Evolutionary conservation across 2,888 invertebrate genomes (phyloP), one percentile per base, ranked within the genome.

Genomic region (Dusona sp.): DNA sequence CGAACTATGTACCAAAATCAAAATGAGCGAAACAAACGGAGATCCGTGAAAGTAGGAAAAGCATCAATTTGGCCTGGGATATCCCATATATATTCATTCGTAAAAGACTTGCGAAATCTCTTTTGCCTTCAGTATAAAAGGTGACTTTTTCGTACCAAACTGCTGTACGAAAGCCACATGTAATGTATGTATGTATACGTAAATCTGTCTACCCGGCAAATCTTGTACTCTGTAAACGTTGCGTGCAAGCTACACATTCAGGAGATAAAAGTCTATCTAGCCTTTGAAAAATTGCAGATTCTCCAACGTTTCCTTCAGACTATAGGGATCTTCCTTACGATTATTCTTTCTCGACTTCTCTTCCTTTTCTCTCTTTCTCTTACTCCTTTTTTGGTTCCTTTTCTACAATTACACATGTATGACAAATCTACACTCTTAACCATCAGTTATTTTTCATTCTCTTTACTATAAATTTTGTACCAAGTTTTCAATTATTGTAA

Each of bases 181-280:
- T 42, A 61, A 65, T 65, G 36, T 45, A 70, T 70, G 13, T 67
- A 65, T 70, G 25, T 78, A 51, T 65, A 67, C 48, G 65, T 54
- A 22, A 54, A 51, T 42, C 74, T 42, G 78, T 80, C 78, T 81
- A 48, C 80, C 38, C 45, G 80, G 81, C 29, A 82, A 87, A 85
- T 88, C 87, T 81, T 81, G 84, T 87, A 85, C 80, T 80, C 33
- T 61, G 68, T 68, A 84, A 87, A 75, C 82, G 88, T 87, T 84
- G 79, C 83, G 79, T 77, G 67, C 68, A 65, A 83, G 83, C 57
- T 79, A 73, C 78, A 83, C 54, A 83, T 83, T 67, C 61, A 36
- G 67, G 36, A 79, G 68, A 80, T 80, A 78, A 51, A 77, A 70
- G 54, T 83, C 70, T 73, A 73, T 83, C 77, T 42, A 68, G 67